phyloP scores from a whole-genome alignment of 2,113 vertebrate species.

The Cisticola juncidis region DNA sequence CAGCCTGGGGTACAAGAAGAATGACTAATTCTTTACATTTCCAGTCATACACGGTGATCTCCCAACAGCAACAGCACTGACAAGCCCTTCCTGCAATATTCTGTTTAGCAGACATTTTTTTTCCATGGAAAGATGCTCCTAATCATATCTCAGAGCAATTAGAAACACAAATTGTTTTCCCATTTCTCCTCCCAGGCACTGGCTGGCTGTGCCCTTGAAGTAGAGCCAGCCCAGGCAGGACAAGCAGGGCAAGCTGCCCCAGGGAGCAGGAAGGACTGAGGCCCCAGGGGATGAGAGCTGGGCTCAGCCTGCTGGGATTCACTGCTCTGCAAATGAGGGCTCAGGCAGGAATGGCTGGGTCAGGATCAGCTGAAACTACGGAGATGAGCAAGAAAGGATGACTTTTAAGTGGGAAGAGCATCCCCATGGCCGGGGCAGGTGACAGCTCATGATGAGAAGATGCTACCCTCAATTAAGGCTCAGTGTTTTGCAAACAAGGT shows the following conservation, averaged over 20 bases:
- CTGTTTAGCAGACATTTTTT: not conserved
- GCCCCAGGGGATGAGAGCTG: not conserved
- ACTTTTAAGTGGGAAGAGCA: not conserved
- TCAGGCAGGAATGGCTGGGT: not conserved
- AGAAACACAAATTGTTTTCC: constrained; percentile 5
- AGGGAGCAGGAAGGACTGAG: not conserved
- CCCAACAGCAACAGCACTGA: not conserved
- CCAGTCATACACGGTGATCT: not conserved
- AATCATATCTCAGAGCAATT: not conserved
- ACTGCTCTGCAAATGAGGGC: not conserved
- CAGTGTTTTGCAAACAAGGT: not conserved
- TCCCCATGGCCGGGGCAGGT: not conserved
- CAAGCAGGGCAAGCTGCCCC: not conserved
- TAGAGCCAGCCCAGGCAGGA: not conserved
- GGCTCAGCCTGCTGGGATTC: not conserved
- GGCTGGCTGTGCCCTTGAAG: not conserved
- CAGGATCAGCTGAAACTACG: not conserved
- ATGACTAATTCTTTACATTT: constrained; percentile 41
- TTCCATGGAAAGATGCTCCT: not conserved
- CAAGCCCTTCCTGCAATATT: not conserved
- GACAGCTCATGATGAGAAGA: not conserved
- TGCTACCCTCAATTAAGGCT: fast-evolving
- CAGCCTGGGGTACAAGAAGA: not conserved
- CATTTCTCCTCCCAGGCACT: not conserved
- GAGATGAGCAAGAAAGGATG: not conserved